Conservation (phyloP, 2,888 invertebrate genomes). For the Orthonychiurus folsomi region DNA sequence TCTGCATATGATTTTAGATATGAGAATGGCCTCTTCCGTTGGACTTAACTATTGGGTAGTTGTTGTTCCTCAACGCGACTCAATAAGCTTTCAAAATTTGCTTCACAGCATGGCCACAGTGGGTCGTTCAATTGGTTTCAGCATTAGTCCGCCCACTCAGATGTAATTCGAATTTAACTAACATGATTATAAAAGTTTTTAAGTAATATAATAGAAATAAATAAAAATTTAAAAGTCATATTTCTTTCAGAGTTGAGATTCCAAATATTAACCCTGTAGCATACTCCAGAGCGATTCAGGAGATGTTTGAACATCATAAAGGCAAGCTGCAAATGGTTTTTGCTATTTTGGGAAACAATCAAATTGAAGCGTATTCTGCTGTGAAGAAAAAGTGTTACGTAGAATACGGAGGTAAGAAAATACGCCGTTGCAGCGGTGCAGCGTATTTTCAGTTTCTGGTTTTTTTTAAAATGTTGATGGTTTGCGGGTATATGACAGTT, state of each 20-base stretch:
- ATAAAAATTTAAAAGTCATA: background rate
- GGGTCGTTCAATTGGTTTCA: background rate
- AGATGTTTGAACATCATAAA: background rate
- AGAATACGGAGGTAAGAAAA: constrained; percentile 35
- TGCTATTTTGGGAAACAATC: constrained; percentile 46
- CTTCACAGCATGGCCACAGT: background rate
- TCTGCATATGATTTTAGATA: background rate
- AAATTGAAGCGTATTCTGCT: constrained; percentile 48
- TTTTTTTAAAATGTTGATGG: background rate
- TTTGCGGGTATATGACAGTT: background rate
- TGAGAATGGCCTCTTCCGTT: background rate
- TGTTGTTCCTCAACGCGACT: background rate
- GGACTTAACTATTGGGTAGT: background rate
- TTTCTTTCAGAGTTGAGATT: background rate
- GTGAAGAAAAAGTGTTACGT: constrained; percentile 47
- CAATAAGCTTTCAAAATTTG: background rate
- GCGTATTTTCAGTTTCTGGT: no score
- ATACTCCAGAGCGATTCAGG: background rate
- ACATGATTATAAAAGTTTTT: no score
- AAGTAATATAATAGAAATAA: no score
- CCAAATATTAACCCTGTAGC: background rate
- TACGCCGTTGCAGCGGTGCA: no score
- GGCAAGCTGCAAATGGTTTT: constrained; percentile 43
- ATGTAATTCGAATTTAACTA: background rate
- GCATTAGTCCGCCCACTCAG: background rate